phyloP scores from a whole-genome alignment of 2,113 vertebrate species.

The Colinus virginianus region DNA sequence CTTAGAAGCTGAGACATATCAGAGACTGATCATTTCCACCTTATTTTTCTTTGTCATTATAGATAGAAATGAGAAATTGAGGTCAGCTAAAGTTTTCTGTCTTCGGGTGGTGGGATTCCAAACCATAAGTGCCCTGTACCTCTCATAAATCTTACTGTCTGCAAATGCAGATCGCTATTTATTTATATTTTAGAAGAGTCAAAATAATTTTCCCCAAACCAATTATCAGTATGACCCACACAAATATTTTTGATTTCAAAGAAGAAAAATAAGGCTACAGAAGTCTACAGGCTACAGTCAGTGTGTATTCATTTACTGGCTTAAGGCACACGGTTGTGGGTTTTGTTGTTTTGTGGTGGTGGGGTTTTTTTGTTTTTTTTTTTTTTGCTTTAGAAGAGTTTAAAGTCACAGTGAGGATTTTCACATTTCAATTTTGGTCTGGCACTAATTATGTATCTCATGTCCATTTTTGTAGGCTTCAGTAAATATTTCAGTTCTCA shows the following conservation, averaged over 20 bases:
- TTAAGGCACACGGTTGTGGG: slow-evolving; percentile 73
- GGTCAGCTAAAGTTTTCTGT: background rate
- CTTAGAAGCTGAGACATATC: background rate
- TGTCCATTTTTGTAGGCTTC: background rate
- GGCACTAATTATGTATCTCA: background rate
- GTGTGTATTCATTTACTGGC: slow-evolving; percentile 30
- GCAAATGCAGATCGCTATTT: background rate
- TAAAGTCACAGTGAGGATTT: slow-evolving; percentile 73
- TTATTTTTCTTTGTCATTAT: background rate
- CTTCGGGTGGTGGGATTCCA: background rate
- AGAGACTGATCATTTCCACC: background rate
- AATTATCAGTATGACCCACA: slow-evolving; percentile 11
- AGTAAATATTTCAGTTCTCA: slow-evolving; percentile 24
- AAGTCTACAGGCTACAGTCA: slow-evolving; percentile 12
- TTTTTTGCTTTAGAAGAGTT: slow-evolving; percentile 42
- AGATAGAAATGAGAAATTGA: background rate
- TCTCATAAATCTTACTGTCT: background rate
- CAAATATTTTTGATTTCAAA: slow-evolving; percentile 22
- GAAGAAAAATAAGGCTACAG: slow-evolving; percentile 38
- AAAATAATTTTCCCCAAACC: background rate
- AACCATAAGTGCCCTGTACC: background rate
- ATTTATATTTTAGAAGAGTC: no score
- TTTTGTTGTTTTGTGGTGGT: background rate
- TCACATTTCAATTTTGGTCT: slow-evolving; percentile 61
- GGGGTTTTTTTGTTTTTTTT: no score